These are phyloP conservation scores for Bostrychus sinensis DNA, from an alignment of 2,113 vertebrate species.

Conservation along the genomic window DNA sequence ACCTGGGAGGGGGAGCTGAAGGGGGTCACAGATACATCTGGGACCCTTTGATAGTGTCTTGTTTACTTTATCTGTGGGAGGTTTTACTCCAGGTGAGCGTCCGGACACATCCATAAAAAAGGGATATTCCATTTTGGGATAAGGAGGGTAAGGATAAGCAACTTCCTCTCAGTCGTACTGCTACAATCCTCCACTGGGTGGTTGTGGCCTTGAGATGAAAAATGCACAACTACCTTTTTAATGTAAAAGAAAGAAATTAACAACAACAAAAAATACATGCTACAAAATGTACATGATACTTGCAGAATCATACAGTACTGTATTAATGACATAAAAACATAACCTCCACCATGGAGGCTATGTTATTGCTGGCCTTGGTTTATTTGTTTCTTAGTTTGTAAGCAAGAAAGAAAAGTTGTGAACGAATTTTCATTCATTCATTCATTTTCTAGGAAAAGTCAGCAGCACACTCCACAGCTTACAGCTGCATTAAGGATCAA, in stretches of 20 bases:
- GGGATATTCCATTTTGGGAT: conserved; percentile 3
- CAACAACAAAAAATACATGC: not conserved
- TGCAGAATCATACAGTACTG: too few species aligned
- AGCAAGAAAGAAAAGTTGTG: too few species aligned
- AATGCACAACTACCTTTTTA: too few species aligned
- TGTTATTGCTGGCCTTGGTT: too few species aligned
- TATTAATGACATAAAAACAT: too few species aligned
- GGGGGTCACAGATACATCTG: conserved; percentile 40
- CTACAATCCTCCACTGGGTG: not conserved
- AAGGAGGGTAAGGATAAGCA: not conserved
- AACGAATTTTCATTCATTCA: too few species aligned
- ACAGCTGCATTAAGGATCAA: too few species aligned
- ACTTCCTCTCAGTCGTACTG: not conserved
- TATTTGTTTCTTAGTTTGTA: too few species aligned
- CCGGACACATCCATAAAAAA: conserved; percentile 9
- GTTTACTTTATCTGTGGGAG: conserved; percentile 36
- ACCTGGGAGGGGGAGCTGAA: conserved; percentile 29
- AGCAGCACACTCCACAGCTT: too few species aligned
- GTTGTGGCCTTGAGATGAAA: not conserved
- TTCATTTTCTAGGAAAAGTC: too few species aligned
- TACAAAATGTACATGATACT: too few species aligned
- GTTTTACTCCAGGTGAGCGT: conserved; percentile 50
- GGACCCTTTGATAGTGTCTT: conserved; percentile 47
- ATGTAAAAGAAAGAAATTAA: not conserved
- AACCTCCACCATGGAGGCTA: too few species aligned